Evolutionary conservation across 2,113 vertebrate genomes (phyloP).

Genomic region (Caloenas nicobarica): DNA sequence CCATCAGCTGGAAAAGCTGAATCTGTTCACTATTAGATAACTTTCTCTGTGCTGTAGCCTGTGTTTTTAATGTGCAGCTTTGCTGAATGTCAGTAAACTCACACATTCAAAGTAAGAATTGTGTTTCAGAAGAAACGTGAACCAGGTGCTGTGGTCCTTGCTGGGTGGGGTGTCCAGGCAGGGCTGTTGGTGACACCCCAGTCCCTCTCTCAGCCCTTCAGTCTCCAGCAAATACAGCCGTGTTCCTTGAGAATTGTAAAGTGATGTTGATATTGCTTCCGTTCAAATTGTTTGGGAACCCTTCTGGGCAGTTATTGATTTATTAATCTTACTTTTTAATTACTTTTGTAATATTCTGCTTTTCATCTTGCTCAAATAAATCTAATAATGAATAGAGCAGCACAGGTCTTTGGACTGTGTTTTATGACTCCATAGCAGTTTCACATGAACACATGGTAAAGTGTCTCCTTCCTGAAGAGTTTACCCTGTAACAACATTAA

Average conservation of each 20-base stretch:
- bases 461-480: not conserved
- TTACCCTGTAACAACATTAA: not conserved
- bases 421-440: not conserved
- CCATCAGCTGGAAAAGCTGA: not conserved
- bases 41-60: not conserved
- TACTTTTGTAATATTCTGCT: not conserved
- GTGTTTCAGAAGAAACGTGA: not conserved
- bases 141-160: rapidly evolving
- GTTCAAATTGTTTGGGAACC: not conserved
- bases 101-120: rapidly evolving
- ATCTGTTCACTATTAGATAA: not conserved
- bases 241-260: not conserved
- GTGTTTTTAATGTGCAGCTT: not conserved
- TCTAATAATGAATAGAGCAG: not conserved
- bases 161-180: not conserved
- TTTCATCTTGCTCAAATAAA: not conserved
- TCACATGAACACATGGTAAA: not conserved
- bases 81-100: not conserved
- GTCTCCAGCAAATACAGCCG: not conserved
- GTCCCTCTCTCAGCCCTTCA: not conserved
- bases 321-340: not conserved
- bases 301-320: not conserved
- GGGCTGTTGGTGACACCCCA: not conserved
- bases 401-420: not conserved
- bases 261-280: not conserved